Percentiles rank a stretch among this genome's conserved stretches.
phyloP scores from a whole-genome alignment of 2,888 invertebrate species.

The Galerucella calmariensis region DNA sequence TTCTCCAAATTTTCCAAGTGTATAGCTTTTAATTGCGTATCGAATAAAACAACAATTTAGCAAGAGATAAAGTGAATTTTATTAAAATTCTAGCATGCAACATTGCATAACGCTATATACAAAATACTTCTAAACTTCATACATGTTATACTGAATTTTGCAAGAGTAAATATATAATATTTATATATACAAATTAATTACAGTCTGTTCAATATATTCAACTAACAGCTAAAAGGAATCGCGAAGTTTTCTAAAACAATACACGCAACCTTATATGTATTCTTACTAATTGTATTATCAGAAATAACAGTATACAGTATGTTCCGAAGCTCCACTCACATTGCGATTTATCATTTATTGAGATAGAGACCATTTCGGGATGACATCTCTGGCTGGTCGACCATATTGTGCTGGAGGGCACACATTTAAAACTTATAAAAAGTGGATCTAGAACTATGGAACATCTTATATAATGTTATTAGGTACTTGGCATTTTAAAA shows the following conservation, averaged over 20 bases:
- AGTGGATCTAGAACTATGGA: too few relatives aligned
- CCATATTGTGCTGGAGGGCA: too few relatives aligned
- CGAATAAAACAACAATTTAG: constrained; percentile 35
- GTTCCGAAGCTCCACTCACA: background rate
- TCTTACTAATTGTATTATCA: constrained; percentile 39
- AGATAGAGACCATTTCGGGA: too few relatives aligned
- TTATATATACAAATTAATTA: constrained; percentile 56
- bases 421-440: too few relatives aligned
- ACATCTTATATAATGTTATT: too few relatives aligned
- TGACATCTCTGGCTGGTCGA: too few relatives aligned
- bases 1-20: too few relatives aligned
- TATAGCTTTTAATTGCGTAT: background rate
- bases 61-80: constrained; percentile 61
- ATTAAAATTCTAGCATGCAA: constrained; percentile 62
- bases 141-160: constrained; percentile 56
- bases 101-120: constrained; percentile 61
- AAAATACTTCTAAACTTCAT: constrained; percentile 58
- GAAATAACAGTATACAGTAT: constrained; percentile 23
- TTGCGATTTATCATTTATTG: too few relatives aligned
- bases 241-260: constrained; percentile 50
- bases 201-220: constrained; percentile 55
- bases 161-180: constrained; percentile 48
- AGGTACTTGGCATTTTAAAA: too few relatives aligned
- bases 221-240: constrained; percentile 43
- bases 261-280: constrained; percentile 49